Percentiles rank a stretch among this genome's conserved stretches.
Conservation (phyloP, 2,113 vertebrate species). For the Nesogale talazaci region DNA sequence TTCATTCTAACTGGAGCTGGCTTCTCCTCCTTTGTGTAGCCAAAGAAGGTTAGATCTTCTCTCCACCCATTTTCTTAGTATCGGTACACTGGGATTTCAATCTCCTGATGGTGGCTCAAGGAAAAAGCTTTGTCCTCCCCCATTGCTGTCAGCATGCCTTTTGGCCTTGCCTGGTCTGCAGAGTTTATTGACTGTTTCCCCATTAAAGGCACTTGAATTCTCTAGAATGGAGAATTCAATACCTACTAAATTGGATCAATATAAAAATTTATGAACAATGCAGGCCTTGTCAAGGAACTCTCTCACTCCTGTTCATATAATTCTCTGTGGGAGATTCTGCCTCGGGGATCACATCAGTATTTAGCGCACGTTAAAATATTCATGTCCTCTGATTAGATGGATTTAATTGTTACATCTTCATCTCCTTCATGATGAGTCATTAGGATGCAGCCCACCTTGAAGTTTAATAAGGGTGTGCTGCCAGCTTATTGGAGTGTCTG, state of each 20-base stretch:
- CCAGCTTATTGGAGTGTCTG: background rate
- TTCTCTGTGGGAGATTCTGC: conserved; percentile 40
- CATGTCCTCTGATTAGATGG: conserved; percentile 65
- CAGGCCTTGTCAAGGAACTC: conserved; percentile 37
- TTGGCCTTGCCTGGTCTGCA: background rate
- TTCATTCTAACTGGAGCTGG: no score
- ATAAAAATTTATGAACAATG: conserved; percentile 55
- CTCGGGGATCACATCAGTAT: background rate
- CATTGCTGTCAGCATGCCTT: background rate
- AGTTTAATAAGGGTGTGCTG: conserved; percentile 4
- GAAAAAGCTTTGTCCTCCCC: background rate
- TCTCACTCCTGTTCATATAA: conserved; percentile 1
- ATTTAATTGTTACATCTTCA: conserved; percentile 52
- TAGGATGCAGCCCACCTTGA: conserved; percentile 65
- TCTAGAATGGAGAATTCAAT: conserved; percentile 41
- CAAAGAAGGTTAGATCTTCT: no score
- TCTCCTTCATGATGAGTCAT: conserved; percentile 46
- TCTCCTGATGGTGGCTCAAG: background rate
- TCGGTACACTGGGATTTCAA: no score
- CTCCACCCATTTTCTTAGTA: no score
- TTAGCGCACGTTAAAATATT: conserved; percentile 62
- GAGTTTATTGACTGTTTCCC: conserved; percentile 44
- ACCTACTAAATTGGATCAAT: conserved; percentile 61
- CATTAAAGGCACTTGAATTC: conserved; percentile 56
- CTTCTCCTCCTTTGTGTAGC: no score